Conservation (phyloP, 2,113 vertebrate genomes). For the Platysteira castanea region DNA sequence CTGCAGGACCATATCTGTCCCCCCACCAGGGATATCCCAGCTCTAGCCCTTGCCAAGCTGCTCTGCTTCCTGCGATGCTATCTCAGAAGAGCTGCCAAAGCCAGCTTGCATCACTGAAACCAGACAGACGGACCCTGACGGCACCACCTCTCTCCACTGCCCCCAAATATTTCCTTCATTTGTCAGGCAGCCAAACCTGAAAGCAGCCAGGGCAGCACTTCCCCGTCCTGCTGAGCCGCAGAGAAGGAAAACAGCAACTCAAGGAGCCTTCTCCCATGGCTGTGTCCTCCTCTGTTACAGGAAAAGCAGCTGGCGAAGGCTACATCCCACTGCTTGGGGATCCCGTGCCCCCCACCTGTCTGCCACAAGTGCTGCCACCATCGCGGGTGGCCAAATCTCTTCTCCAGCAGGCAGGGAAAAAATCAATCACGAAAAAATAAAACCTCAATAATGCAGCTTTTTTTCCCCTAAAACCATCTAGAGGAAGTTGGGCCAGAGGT, state of each 20-base stretch:
- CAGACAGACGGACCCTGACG: neutral
- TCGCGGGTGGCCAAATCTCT: fast-evolving
- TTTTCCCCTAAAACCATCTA: neutral
- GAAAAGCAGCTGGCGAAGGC: neutral
- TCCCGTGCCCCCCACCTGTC: neutral
- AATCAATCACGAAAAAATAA: neutral
- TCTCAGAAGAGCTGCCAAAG: neutral
- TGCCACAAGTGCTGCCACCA: neutral
- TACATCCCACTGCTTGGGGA: fast-evolving
- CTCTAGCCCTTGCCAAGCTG: neutral
- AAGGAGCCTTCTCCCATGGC: neutral
- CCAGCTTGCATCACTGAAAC: neutral
- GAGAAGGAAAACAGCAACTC: neutral
- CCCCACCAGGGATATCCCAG: constrained; percentile 53
- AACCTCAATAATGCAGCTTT: neutral
- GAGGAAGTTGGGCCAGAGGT: neutral
- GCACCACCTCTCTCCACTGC: neutral
- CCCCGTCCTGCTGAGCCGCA: neutral
- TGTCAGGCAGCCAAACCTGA: neutral
- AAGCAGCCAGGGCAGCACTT: neutral
- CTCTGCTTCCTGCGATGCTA: neutral
- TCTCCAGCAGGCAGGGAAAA: neutral
- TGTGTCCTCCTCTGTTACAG: neutral
- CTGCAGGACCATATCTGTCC: neutral
- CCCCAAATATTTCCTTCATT: constrained; percentile 3